Conservation (phyloP, 2,113 vertebrate species). For the Uria lomvia region DNA sequence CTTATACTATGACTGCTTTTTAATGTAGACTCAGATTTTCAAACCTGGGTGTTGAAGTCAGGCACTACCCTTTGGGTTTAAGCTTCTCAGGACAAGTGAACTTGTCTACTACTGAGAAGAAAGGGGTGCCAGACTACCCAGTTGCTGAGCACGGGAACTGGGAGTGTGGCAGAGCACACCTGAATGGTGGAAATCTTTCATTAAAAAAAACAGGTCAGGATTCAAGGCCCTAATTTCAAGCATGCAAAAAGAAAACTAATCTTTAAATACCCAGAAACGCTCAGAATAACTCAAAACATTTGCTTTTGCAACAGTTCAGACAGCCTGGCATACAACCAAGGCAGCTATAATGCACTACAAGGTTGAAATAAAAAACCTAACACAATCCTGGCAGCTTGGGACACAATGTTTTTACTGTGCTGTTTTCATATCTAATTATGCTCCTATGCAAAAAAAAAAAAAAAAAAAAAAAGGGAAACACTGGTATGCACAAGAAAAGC, state of each 20-base stretch:
- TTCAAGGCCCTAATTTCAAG: background rate
- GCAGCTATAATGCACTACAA: background rate
- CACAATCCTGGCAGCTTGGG: background rate
- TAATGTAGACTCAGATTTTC: background rate
- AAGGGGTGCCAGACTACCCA: background rate
- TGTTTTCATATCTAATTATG: conserved; percentile 22
- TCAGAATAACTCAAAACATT: background rate
- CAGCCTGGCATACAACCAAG: conserved; percentile 20
- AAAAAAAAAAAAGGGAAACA: too few species aligned
- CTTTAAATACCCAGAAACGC: background rate
- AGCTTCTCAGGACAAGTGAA: background rate
- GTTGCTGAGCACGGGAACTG: background rate
- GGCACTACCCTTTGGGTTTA: background rate
- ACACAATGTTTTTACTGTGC: background rate
- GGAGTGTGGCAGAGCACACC: background rate
- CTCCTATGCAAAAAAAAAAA: background rate
- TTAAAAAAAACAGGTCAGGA: background rate
- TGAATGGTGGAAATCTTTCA: background rate
- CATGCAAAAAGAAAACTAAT: background rate
- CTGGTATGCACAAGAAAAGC: background rate
- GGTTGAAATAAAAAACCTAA: conserved; percentile 4
- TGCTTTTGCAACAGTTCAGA: conserved; percentile 46
- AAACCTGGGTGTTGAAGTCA: background rate
- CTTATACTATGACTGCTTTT: background rate
- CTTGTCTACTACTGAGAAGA: background rate